Percentiles rank a stretch among this genome's conserved stretches.
Evolutionary conservation across 2,113 vertebrate species (phyloP).

Genomic region (Sylvia atricapilla): DNA sequence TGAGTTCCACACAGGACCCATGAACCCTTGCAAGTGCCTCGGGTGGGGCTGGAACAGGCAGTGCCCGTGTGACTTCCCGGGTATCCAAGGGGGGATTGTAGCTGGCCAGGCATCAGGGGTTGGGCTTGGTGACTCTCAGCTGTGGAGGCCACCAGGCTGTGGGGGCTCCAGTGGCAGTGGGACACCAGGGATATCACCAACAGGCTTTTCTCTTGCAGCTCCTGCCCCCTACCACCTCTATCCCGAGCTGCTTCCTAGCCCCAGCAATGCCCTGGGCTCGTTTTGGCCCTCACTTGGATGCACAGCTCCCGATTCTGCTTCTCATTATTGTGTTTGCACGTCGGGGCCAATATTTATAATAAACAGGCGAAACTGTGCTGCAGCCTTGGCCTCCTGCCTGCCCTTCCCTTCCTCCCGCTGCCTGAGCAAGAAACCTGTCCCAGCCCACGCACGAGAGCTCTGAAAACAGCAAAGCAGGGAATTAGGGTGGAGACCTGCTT

Average conservation of each 20-base stretch:
- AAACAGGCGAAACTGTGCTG: conserved; percentile 9
- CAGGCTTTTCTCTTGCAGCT: not conserved
- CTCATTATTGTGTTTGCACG: conserved; percentile 39
- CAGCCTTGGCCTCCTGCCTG: conserved; percentile 40
- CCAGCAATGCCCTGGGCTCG: fast-evolving
- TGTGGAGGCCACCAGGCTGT: not conserved
- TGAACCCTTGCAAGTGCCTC: fast-evolving
- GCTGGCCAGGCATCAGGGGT: not conserved
- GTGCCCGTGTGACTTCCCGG: fast-evolving
- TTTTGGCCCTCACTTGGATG: fast-evolving
- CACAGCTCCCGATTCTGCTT: not conserved
- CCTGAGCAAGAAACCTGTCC: not conserved
- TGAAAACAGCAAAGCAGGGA: not conserved
- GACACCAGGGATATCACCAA: fast-evolving
- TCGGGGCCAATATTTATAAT: conserved; percentile 41
- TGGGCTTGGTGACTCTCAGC: not conserved
- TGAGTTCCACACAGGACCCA: not conserved
- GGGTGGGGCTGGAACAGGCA: not conserved
- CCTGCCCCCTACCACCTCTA: not conserved
- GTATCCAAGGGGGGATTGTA: fast-evolving
- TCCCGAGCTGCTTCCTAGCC: not conserved
- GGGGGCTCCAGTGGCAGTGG: fast-evolving
- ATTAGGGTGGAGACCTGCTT: not conserved
- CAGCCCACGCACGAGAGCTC: not conserved
- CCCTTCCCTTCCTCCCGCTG: not conserved